phyloP scores from a whole-genome alignment of 2,797 vertebrate species.

The Scarus forsteni region DNA sequence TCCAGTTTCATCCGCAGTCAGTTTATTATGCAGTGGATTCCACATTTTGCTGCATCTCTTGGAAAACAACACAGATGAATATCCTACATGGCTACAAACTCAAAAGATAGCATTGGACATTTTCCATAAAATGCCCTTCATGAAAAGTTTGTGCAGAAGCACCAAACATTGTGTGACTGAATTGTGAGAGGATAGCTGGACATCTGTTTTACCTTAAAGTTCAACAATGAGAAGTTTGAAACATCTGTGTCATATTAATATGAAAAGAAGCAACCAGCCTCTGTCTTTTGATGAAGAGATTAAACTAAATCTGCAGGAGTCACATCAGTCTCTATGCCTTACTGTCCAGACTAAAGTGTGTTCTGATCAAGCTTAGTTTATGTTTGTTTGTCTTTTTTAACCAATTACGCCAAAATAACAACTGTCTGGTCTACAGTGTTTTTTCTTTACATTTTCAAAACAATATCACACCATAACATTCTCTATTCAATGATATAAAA shows the following conservation, averaged over 20 bases:
- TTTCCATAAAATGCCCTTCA: slow-evolving; percentile 16
- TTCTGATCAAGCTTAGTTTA: background rate
- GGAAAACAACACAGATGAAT: background rate
- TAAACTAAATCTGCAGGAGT: background rate
- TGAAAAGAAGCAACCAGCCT: slow-evolving; percentile 2
- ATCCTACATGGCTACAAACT: background rate
- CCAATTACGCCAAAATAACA: background rate
- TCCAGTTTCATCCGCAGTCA: background rate
- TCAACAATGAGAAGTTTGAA: slow-evolving; percentile 9
- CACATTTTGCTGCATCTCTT: background rate
- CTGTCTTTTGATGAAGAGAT: slow-evolving; percentile 15
- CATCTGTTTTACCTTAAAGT: slow-evolving; percentile 41
- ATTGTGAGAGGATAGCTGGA: slow-evolving; percentile 8
- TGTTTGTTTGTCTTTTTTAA: background rate
- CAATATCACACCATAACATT: no score
- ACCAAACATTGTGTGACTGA: slow-evolving; percentile 34
- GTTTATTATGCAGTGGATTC: background rate
- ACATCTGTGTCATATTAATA: slow-evolving; percentile 47
- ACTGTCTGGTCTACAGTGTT: no score
- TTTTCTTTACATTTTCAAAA: no score
- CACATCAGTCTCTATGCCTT: slow-evolving; percentile 1
- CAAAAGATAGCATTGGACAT: background rate
- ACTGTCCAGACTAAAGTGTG: background rate
- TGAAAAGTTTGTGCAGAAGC: slow-evolving; percentile 22
- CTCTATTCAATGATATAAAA: no score